Evolutionary conservation across 2,113 vertebrate genomes (phyloP).

Genomic region (Myiozetetes cayanensis): DNA sequence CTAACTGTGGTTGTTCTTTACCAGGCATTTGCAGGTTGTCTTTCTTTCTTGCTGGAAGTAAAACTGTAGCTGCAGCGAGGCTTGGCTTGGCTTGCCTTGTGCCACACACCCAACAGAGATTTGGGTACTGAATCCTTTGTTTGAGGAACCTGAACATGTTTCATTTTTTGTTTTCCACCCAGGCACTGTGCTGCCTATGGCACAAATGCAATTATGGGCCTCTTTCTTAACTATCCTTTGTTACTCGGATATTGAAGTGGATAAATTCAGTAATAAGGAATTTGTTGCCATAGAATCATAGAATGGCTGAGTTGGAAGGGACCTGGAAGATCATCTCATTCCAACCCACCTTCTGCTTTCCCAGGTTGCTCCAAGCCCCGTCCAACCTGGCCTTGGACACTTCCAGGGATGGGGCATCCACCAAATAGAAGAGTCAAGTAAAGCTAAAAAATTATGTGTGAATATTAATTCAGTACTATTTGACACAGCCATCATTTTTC

Average conservation of each 20-base stretch:
- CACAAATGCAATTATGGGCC: neutral
- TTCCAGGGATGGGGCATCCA: neutral
- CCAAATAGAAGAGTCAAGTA: neutral
- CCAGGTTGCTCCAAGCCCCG: fast-evolving
- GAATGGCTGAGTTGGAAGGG: neutral
- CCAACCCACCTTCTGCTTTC: neutral
- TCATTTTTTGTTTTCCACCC: neutral
- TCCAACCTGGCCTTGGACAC: neutral
- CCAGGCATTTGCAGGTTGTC: neutral
- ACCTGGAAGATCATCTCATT: neutral
- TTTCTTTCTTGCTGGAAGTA: neutral
- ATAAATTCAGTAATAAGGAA: neutral
- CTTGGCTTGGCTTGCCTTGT: neutral
- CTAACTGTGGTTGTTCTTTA: neutral
- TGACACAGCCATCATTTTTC: neutral
- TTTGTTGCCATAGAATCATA: neutral
- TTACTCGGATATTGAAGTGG: neutral
- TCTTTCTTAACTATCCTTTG: neutral
- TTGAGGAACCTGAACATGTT: neutral
- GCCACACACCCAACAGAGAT: fast-evolving
- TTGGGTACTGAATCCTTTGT: fast-evolving
- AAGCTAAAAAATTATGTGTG: neutral
- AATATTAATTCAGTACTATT: neutral
- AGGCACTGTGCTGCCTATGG: neutral
- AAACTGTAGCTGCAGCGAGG: neutral